Evolutionary conservation across 2,888 invertebrate species (phyloP).

Genomic region (Drosophila hamatofila): DNA sequence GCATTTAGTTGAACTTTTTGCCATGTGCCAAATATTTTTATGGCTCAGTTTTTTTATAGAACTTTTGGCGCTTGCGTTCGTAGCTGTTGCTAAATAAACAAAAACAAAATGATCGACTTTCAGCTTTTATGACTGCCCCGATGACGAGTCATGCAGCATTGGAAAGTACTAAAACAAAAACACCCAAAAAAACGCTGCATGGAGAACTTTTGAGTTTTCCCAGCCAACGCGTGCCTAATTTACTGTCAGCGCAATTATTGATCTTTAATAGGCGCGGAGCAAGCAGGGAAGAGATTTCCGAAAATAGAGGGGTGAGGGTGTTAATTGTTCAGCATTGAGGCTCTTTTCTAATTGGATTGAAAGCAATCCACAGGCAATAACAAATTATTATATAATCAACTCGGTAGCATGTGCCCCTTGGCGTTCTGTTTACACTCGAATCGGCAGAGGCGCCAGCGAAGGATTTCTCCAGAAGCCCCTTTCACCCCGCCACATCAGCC

Average conservation of each 20-base stretch:
- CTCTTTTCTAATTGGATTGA: conserved; percentile 63
- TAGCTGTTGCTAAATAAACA: conserved; percentile 68
- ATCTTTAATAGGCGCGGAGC: conserved; percentile 19
- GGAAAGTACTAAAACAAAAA: conserved; percentile 36
- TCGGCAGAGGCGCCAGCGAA: conserved; percentile 18
- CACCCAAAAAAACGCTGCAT: conserved; percentile 4
- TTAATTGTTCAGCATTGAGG: conserved; percentile 52
- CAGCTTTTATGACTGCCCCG: conserved; percentile 55
- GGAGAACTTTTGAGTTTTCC: conserved; percentile 15
- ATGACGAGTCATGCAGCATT: conserved; percentile 51
- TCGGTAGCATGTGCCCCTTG: conserved; percentile 34
- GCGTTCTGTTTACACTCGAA: conserved; percentile 52
- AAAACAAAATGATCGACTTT: conserved; percentile 55
- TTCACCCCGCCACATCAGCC: not conserved
- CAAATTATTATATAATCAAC: conserved; percentile 72
- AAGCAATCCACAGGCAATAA: conserved; percentile 42
- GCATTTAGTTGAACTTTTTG: conserved; percentile 47
- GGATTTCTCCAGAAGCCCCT: conserved; percentile 14
- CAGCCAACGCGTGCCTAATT: conserved; percentile 57
- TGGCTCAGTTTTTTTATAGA: conserved; percentile 66
- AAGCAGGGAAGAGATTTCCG: not conserved
- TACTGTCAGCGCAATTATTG: conserved; percentile 61
- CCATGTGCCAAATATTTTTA: conserved; percentile 68
- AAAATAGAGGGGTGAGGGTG: conserved; percentile 3
- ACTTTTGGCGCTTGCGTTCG: conserved; percentile 64